These are phyloP conservation scores for Heloderma charlesbogerti DNA, from an alignment of 2,113 vertebrate genomes.

Conservation along the genomic window DNA sequence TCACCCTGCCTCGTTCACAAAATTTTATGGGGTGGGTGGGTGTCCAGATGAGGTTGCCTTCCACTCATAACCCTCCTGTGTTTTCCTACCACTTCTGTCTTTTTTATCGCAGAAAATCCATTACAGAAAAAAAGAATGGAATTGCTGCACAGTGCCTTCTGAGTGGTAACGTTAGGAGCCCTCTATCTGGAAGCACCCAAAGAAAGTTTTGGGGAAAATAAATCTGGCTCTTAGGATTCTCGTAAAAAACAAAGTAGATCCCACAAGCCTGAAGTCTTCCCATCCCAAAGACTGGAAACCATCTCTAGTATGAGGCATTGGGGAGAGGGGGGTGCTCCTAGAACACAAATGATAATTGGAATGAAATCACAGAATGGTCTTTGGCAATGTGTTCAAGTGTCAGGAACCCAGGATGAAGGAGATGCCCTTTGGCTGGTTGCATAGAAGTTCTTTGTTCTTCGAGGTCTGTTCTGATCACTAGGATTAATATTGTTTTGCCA, in stretches of 20 bases:
- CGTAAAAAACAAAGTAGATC: neutral
- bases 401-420: neutral
- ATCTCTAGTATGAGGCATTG: neutral
- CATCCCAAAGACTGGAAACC: neutral
- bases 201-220: no score
- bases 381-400: neutral
- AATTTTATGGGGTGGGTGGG: no score
- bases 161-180: no score
- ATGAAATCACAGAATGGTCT: neutral
- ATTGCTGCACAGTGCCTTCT: no score
- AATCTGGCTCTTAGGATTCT: neutral
- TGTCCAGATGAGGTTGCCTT: no score
- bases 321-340: no score
- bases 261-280: neutral
- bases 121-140: no score
- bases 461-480: neutral
- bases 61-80: no score
- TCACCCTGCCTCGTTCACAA: no score
- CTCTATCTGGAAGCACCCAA: neutral
- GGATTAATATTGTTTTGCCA: neutral
- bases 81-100: no score
- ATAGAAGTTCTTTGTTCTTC: neutral
- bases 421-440: neutral
- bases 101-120: no score
- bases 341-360: neutral